A percentile compares a stretch with the other conserved stretches of the same genome.
Conservation (phyloP, 2,888 invertebrate genomes). For the Byasa hedistus region DNA sequence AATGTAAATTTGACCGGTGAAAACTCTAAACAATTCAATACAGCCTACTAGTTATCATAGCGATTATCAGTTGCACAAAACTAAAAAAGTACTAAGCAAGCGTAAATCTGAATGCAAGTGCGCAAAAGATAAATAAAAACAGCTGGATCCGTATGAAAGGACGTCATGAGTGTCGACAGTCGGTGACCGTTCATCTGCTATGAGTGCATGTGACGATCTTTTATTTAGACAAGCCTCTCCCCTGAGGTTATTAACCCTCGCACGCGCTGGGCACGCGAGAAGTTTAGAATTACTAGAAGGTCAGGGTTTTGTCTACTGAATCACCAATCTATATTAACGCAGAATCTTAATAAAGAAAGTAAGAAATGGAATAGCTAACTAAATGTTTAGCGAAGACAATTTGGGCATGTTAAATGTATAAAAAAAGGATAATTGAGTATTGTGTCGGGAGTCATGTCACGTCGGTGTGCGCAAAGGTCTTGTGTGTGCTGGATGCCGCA, state of each 20-base stretch:
- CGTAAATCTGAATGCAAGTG: conserved; percentile 25
- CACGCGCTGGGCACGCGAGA: conserved; percentile 46
- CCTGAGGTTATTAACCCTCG: conserved; percentile 69
- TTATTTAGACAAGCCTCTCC: conserved; percentile 73
- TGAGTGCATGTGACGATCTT: conserved; percentile 59
- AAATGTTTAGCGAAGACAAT: not conserved
- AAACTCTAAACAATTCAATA: not conserved
- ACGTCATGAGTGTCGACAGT: conserved; percentile 44
- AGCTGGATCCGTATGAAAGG: conserved; percentile 50
- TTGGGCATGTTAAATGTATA: not conserved
- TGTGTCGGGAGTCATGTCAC: conserved; percentile 13
- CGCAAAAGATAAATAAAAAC: conserved; percentile 43
- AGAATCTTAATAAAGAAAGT: not conserved
- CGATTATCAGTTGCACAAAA: conserved; percentile 1
- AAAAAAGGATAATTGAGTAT: conserved; percentile 13
- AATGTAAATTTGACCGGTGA: not conserved
- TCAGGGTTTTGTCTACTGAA: conserved; percentile 61
- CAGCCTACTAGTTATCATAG: not conserved
- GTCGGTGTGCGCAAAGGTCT: conserved; percentile 10
- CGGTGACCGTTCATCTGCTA: conserved; percentile 48
- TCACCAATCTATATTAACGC: conserved; percentile 28
- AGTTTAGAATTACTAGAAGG: conserved; percentile 53
- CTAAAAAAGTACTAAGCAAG: conserved; percentile 10
- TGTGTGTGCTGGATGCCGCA: conserved; percentile 54
- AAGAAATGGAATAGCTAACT: not conserved